Evolutionary conservation across 2,888 invertebrate genomes (phyloP), one percentile per base, ranked within the genome.

Genomic region (Agrochola macilenta): DNA sequence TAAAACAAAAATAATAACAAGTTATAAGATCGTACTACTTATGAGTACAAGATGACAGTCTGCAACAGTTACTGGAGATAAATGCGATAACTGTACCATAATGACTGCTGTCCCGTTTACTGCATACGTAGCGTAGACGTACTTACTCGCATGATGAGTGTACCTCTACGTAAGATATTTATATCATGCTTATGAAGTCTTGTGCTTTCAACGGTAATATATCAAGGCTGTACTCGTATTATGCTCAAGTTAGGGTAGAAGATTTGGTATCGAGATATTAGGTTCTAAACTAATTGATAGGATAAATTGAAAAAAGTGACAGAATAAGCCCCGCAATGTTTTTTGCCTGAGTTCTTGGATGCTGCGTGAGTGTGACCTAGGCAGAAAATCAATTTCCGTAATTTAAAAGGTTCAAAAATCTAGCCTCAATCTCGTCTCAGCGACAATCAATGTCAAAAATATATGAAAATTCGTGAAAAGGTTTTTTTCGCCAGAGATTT

Each of bases 41-140:
- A 58, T 65, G 49, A 76, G 79, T 85, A 75, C 68, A 88, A 85
- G 90, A 92, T 91, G 93, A 92, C 92, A 92, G 87, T 89, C 84
- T 83, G 90, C 86, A 93, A 96, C 96, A 94, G 96, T 96, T 95
- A 95, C 85, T 66, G 93, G 91, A 93, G 81, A 87, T 93, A 95
- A 93, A 90, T 93, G 90, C 90, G 90, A 89, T 95, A 96, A 96
- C 96, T 93, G 95, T 96, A 95, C 91, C 83, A 88, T 93, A 93
- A 94, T 93, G 91, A 91, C 91, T 88, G 87, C 83, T 89, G 94
- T 94, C 92, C 93, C 94, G 93, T 93, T 95, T 91, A 87, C 88
- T 94, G 93, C 90, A 89, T 92, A 80, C 61, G 43, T 69, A 60
- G 64, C 12, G 49, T 85, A 69, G 9, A 39, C 39, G 11, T 43